Conservation (phyloP, 53 echinoderm and acorn worm genomes). For the Actinopyga echinites region DNA sequence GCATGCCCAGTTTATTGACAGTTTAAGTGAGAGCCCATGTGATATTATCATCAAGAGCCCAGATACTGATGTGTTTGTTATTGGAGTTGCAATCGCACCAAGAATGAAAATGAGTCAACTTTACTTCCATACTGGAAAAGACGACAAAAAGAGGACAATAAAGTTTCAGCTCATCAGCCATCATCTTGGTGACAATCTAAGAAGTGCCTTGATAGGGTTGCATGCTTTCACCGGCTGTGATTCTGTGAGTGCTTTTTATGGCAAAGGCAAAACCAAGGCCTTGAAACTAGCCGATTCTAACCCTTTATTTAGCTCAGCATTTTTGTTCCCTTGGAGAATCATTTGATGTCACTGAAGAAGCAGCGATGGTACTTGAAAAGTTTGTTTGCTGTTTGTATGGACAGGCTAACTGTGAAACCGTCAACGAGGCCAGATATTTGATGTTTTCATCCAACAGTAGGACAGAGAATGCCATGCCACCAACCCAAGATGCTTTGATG, state of each 20-base stretch:
- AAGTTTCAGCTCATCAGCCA: slow-evolving; percentile 13
- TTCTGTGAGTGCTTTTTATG: slow-evolving; percentile 50
- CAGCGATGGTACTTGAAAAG: slow-evolving; percentile 13
- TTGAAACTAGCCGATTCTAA: background rate
- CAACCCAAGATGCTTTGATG: too few relatives aligned
- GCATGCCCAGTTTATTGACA: slow-evolving; percentile 43
- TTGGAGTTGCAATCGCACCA: slow-evolving; percentile 39
- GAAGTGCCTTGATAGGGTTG: background rate
- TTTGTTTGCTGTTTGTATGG: slow-evolving; percentile 50
- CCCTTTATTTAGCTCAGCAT: too few relatives aligned
- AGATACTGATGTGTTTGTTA: slow-evolving; percentile 70
- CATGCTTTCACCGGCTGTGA: slow-evolving; percentile 49
- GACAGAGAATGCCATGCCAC: background rate
- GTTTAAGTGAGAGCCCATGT: background rate
- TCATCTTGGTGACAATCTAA: background rate
- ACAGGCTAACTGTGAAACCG: background rate
- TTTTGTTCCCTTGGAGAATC: background rate
- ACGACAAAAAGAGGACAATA: slow-evolving; percentile 44
- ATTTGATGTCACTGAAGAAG: slow-evolving; percentile 8
- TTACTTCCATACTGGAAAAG: slow-evolving; percentile 55
- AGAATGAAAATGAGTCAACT: slow-evolving; percentile 23
- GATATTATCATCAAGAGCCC: slow-evolving; percentile 45
- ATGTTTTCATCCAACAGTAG: slow-evolving; percentile 17
- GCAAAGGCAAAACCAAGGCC: slow-evolving; percentile 53
- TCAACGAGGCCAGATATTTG: too few relatives aligned